Conservation (phyloP, 2,797 vertebrate species). For the Amphiprion clarkii region DNA sequence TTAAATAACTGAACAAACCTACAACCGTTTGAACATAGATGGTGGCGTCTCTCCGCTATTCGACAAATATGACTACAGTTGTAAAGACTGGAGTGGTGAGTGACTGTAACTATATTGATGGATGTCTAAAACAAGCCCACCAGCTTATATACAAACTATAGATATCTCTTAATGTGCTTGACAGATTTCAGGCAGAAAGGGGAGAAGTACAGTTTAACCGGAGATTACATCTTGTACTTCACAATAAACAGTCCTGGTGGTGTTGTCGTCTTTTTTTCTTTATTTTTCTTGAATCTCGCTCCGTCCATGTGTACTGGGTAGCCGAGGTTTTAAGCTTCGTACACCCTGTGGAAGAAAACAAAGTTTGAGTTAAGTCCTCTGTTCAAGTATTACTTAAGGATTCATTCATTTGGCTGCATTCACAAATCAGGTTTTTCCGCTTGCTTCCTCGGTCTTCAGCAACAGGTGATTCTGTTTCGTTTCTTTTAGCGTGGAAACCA, state of each 20-base stretch:
- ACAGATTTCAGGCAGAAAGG: slow-evolving; percentile 70
- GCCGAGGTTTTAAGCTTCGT: slow-evolving; percentile 80
- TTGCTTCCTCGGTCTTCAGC: too few relatives aligned
- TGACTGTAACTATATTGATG: slow-evolving; percentile 54
- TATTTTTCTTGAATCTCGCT: slow-evolving; percentile 35
- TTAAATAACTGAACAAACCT: slow-evolving; percentile 48
- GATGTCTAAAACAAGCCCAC: slow-evolving; percentile 51
- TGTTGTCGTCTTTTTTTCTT: slow-evolving; percentile 8
- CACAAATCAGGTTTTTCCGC: not conserved
- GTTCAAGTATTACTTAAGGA: not conserved
- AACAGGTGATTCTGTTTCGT: not conserved
- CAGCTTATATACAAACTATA: slow-evolving; percentile 69
- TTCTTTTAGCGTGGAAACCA: not conserved
- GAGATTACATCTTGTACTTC: slow-evolving; percentile 64
- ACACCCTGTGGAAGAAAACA: slow-evolving; percentile 79
- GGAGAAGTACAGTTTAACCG: slow-evolving; percentile 65
- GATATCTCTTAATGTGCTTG: slow-evolving; percentile 67
- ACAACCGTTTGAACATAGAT: slow-evolving; percentile 47
- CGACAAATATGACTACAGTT: slow-evolving; percentile 56
- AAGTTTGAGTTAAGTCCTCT: not conserved
- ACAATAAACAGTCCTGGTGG: slow-evolving; percentile 65
- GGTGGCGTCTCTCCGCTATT: slow-evolving; percentile 39
- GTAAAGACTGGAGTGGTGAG: slow-evolving; percentile 63
- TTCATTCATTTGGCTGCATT: not conserved
- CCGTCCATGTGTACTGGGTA: slow-evolving; percentile 39